Percentiles rank a stretch among this genome's conserved stretches.
These are phyloP conservation scores for Synchiropus splendidus DNA, from an alignment of 2,113 vertebrate species.

Conservation along the genomic window DNA sequence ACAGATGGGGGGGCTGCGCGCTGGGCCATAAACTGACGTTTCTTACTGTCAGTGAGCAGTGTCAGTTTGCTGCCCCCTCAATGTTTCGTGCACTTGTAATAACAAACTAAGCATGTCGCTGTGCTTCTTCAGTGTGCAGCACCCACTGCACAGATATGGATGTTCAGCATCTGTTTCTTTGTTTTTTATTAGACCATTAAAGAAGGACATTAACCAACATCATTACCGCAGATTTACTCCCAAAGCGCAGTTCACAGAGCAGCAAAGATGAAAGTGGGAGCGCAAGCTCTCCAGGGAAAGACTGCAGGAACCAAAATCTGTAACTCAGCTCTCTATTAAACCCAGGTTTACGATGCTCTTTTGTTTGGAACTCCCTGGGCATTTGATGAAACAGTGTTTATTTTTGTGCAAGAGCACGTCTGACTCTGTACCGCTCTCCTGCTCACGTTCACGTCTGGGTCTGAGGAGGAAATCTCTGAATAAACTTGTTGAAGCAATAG, in stretches of 20 bases:
- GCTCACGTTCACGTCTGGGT: constrained; percentile 11
- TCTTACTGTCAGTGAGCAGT: constrained; percentile 28
- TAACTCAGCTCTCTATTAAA: constrained; percentile 57
- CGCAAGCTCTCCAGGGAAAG: constrained; percentile 33
- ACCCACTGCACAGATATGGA: constrained; percentile 36
- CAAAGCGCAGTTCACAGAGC: constrained; percentile 31
- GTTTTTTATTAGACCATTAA: constrained; percentile 57
- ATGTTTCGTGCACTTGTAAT: constrained; percentile 16
- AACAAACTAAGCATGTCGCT: constrained; percentile 47
- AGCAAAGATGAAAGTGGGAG: constrained; percentile 45
- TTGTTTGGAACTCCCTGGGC: constrained; percentile 42
- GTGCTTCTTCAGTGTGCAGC: constrained; percentile 36
- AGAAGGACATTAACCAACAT: constrained; percentile 46
- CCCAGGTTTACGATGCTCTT: constrained; percentile 48
- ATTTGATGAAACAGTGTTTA: too few species aligned
- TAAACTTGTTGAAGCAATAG: constrained; percentile 55
- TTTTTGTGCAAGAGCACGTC: too few species aligned
- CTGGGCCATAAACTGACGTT: constrained; percentile 66
- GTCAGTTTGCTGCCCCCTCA: constrained; percentile 19
- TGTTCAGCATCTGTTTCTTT: constrained; percentile 55
- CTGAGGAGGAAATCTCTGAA: constrained; percentile 52
- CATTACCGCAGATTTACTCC: constrained; percentile 55
- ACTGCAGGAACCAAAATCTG: constrained; percentile 36
- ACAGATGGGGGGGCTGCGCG: constrained; percentile 44
- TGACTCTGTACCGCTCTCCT: constrained; percentile 20